Conservation (phyloP, 2,888 invertebrate genomes). For the Dyspetes luteomarginatus region DNA sequence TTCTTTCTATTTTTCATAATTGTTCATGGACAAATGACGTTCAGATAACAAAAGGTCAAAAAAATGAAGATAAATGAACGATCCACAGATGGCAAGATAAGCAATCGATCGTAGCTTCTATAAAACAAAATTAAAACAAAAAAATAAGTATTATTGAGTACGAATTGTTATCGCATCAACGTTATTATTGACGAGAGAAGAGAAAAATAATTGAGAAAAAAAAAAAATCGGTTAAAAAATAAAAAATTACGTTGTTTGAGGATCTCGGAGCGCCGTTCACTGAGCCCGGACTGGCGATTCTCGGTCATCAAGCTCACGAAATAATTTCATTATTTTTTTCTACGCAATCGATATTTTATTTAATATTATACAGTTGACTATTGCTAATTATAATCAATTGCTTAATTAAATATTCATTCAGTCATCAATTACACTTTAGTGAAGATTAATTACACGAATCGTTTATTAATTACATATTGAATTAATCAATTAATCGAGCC, state of each 20-base stretch:
- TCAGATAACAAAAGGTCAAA: slow-evolving; percentile 1
- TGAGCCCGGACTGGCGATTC: slow-evolving; percentile 42
- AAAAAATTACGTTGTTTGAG: background rate
- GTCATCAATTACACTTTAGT: too few relatives aligned
- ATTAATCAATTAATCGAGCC: background rate
- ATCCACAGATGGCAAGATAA: slow-evolving; percentile 49
- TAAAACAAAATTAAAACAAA: background rate
- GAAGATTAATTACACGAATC: background rate
- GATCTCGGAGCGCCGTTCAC: slow-evolving; percentile 43
- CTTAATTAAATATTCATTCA: too few relatives aligned
- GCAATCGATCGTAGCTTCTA: slow-evolving; percentile 36
- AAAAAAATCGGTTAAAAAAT: slow-evolving; percentile 1
- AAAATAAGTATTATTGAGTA: slow-evolving; percentile 36
- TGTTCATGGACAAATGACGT: background rate
- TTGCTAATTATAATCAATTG: too few relatives aligned
- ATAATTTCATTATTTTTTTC: background rate
- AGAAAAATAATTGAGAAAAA: background rate
- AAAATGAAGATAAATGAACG: slow-evolving; percentile 26
- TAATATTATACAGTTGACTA: too few relatives aligned
- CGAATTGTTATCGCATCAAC: slow-evolving; percentile 43
- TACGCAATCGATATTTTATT: background rate
- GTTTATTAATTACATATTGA: background rate
- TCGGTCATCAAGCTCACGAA: slow-evolving; percentile 26
- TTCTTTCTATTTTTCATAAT: background rate
- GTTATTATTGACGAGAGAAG: slow-evolving; percentile 3